Evolutionary conservation across 2,113 vertebrate genomes (phyloP), one percentile per base, ranked within the genome.

Genomic region (Lepisosteus osseus): DNA sequence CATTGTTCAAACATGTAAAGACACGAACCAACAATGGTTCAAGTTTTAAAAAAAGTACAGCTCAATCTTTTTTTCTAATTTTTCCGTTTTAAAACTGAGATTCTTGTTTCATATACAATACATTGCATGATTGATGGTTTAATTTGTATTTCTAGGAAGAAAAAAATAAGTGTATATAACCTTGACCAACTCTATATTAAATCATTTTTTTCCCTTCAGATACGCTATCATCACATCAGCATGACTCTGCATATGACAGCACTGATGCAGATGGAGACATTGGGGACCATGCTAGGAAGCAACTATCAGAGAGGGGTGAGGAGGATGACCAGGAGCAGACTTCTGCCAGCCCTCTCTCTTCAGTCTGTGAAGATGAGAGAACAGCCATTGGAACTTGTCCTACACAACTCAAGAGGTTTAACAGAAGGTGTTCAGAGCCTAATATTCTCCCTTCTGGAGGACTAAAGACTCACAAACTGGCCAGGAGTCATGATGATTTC

Each of bases 241-340:
- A 93, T 3, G 97, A 98, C 88, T 98, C 96, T 0, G 96, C 95
- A 0, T 97, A 97, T 0, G 95, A 97, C 83, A 98, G 95, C 87
- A 93, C 93, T 0, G 97, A 99, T 12, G 82, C 74, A 0, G 94
- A 96, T 45, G 76, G 80, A 12, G 87, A 88, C 44, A 61, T 72
- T 0, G 3, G 29, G 13, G 64, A 80, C 2, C 75, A 75, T 15
- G 79, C 74, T 4, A 14, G 45, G 54, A 67, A 73, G 14, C 63
- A 29, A 56, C 61, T 54, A 29, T 29, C 29, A 47, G 57, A 43
- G 15, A 41, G 62, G n/a, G 17, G 65, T 4, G 54, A 69, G 14
- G 59, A 77, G 70, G 4, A 67, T 15, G n/a, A 17, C 0, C 59
- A 54, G 3, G 72, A 51, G 45, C 13, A 41, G 44, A 42, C 4